Base-by-base conservation (phyloP, 2,797 vertebrate species). In the Anabacerthia variegaticeps region DNA sequence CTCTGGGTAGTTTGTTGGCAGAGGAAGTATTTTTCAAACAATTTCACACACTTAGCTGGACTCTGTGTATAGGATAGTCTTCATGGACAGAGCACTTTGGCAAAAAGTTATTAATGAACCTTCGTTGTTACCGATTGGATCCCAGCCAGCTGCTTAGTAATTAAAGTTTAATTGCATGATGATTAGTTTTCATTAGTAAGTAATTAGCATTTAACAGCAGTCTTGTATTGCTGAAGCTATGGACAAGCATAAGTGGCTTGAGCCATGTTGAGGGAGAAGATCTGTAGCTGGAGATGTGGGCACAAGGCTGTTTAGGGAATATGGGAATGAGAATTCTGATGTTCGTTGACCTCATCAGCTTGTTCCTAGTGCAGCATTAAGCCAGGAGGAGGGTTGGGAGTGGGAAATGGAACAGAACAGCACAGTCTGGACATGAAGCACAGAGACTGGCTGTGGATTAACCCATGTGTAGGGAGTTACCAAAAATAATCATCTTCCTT, bases 131-230 rank as follows among this genome's bases (percentile, higher is more conserved):
- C 1, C 54, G 69, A 71, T 86, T 97, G 95, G 89, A 93, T 94
- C 88, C 66, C 73, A 69, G 96, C 95, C 93, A 95, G 85, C 88
- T 92, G 88, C 93, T 92, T 96, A 92, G 89, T 85, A 85, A 95
- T 96, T 96, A 88, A 96, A 93, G 88, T 96, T 96, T 97, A 96
- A 97, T 96, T 96, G 89, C 91, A 30, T 92, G 93, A 88, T 96
- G 92, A 97, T 95, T 96, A 96, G 94, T 95, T 97, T 96, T 96
- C 94, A 96, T 96, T 95, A 97, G 93, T 90, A 92, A 96, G 91
- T 88, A 96, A 87, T 96, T 97, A 94, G 91, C 71, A 82, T 92
- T 94, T 88, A 94, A 80, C 89, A 93, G 88, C 85, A 95, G 80
- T 51, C 80, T 82, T 79, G 80, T 85, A 79, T 63, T 90, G 77